Evolutionary conservation across 2,113 vertebrate genomes (phyloP).

Genomic region (Piaya cayana): DNA sequence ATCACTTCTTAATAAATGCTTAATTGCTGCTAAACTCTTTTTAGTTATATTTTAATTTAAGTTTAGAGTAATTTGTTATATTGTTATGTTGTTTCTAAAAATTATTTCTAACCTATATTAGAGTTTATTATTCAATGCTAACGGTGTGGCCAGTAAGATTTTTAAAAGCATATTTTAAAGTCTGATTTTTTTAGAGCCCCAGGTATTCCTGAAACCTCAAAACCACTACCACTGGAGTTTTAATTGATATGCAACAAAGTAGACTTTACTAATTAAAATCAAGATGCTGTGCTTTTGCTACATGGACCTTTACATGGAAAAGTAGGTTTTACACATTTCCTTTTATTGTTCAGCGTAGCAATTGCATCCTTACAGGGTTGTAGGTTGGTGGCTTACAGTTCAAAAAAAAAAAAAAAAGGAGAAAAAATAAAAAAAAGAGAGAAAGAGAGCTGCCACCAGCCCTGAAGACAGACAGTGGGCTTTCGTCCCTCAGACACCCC

Average conservation of each 20-base stretch:
- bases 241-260: slow-evolving; percentile 87
- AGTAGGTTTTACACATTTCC: slow-evolving; percentile 84
- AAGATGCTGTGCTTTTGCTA: slow-evolving; percentile 81
- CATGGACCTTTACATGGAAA: slow-evolving; percentile 86
- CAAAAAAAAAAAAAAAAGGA: slow-evolving; percentile 71
- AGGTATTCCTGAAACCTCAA: slow-evolving; percentile 70
- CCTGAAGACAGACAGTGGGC: slow-evolving; percentile 97
- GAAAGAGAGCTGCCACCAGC: slow-evolving; percentile 82
- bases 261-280: slow-evolving; percentile 85
- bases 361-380: slow-evolving; percentile 85
- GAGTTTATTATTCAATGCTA: neutral
- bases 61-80: neutral
- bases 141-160: neutral
- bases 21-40: slow-evolving; percentile 23
- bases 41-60: slow-evolving; percentile 4
- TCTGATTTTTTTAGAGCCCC: slow-evolving; percentile 74
- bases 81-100: neutral
- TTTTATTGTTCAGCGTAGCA: slow-evolving; percentile 83
- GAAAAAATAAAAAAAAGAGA: slow-evolving; percentile 13
- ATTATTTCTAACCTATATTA: neutral
- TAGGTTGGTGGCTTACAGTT: slow-evolving; percentile 87
- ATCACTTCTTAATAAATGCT: slow-evolving; percentile 22
- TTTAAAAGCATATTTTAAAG: slow-evolving; percentile 64
- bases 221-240: slow-evolving; percentile 67
- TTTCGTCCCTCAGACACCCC: slow-evolving; percentile 88